A percentile compares a stretch with the other conserved stretches of the same genome.
Conservation (phyloP, 2,888 invertebrate species). For the Ornithoptera alexandrae region DNA sequence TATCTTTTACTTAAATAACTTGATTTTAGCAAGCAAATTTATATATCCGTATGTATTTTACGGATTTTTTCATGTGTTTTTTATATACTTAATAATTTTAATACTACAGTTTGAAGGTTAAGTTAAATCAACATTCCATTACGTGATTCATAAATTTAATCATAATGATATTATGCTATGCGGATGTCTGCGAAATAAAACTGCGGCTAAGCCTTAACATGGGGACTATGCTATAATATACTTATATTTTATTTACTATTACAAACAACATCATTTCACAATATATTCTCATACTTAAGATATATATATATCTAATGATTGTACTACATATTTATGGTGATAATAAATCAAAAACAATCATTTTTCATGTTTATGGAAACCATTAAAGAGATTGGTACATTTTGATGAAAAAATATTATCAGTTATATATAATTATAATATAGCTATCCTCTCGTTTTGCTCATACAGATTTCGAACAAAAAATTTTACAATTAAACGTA, state of each 20-base stretch:
- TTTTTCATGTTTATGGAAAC: too few species aligned
- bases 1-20: background rate
- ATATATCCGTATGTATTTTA: background rate
- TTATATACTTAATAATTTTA: conserved; percentile 3
- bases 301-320: background rate
- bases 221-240: conserved; percentile 1
- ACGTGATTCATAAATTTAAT: conserved; percentile 45
- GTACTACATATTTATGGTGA: background rate
- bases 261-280: background rate
- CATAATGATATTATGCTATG: conserved; percentile 38
- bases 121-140: conserved; percentile 38
- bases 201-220: conserved; percentile 31
- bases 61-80: background rate
- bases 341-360: too few species aligned
- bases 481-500: too few species aligned
- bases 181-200: conserved; percentile 33
- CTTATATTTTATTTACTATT: background rate
- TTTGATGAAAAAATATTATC: too few species aligned
- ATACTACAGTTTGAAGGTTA: conserved; percentile 25
- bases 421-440: too few species aligned
- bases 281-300: background rate
- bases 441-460: too few species aligned
- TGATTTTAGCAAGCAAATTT: background rate
- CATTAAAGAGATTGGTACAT: too few species aligned
- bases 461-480: too few species aligned